Percentiles rank a stretch among this genome's conserved stretches.
These are phyloP conservation scores for Cynopterus sphinx DNA, from an alignment of 2,797 vertebrate genomes.

Conservation along the genomic window DNA sequence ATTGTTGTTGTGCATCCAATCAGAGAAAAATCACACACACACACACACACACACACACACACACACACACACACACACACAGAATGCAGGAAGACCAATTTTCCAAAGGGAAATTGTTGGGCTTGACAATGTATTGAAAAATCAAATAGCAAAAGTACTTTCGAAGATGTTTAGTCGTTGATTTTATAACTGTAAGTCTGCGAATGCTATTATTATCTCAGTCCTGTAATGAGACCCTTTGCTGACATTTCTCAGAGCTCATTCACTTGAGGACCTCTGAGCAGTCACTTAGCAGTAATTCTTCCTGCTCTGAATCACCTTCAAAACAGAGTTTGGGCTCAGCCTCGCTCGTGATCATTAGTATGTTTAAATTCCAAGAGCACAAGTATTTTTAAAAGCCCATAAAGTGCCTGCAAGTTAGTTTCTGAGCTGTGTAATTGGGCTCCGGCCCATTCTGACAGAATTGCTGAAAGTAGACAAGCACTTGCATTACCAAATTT, in stretches of 20 bases:
- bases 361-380: conserved; percentile 37
- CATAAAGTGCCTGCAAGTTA: not conserved
- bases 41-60: too few species aligned
- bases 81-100: not conserved
- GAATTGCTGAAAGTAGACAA: not conserved
- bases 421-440: not conserved
- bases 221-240: not conserved
- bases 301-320: conserved; percentile 25
- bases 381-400: conserved; percentile 31
- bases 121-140: conserved; percentile 7
- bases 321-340: not conserved
- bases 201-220: not conserved
- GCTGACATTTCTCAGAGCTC: not conserved
- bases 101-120: not conserved
- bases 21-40: not conserved
- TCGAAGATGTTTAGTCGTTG: not conserved
- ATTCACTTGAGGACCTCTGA: conserved; percentile 4
- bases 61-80: too few species aligned
- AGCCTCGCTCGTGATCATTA: not conserved
- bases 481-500: conserved; percentile 37
- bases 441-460: not conserved
- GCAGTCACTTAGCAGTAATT: conserved; percentile 21
- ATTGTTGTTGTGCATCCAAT: not conserved
- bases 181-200: not conserved
- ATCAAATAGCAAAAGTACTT: not conserved